These are phyloP conservation scores for Montipora capricornis DNA, from an alignment of 64 coral and sea anemone genomes.

Conservation along the genomic window DNA sequence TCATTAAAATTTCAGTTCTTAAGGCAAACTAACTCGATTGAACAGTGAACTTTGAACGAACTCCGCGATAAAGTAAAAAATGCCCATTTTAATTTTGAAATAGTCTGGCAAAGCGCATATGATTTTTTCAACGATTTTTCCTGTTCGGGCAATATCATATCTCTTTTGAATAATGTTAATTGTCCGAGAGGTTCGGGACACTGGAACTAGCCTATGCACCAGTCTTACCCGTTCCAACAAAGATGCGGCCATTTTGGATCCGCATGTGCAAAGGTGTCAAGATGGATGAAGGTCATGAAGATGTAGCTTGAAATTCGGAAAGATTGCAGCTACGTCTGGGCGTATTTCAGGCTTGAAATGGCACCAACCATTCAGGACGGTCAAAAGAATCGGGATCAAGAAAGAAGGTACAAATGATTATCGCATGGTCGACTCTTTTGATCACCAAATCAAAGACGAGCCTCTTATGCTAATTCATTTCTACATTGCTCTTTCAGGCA, in stretches of 20 bases:
- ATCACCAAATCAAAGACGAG: too few relatives aligned
- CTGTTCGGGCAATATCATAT: too few relatives aligned
- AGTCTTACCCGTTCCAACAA: neutral
- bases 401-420: neutral
- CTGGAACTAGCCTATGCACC: slow-evolving; percentile 12
- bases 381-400: slow-evolving; percentile 35
- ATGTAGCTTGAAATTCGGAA: neutral
- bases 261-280: neutral
- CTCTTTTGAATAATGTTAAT: too few relatives aligned
- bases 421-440: too few relatives aligned
- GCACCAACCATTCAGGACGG: slow-evolving; percentile 47
- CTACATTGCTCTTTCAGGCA: neutral
- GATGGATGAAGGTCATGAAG: neutral
- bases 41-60: too few relatives aligned
- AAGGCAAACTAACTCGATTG: too few relatives aligned
- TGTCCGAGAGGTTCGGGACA: too few relatives aligned
- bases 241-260: slow-evolving; percentile 2
- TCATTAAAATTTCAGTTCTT: too few relatives aligned
- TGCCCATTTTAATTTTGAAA: too few relatives aligned
- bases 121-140: too few relatives aligned
- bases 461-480: neutral
- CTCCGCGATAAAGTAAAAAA: too few relatives aligned
- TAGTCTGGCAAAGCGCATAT: too few relatives aligned
- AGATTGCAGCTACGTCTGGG: neutral
- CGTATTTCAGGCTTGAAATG: neutral